Percentiles rank a stretch among this genome's conserved stretches.
phyloP scores from a whole-genome alignment of 2,113 vertebrate species.

The Mustelus asterias region DNA sequence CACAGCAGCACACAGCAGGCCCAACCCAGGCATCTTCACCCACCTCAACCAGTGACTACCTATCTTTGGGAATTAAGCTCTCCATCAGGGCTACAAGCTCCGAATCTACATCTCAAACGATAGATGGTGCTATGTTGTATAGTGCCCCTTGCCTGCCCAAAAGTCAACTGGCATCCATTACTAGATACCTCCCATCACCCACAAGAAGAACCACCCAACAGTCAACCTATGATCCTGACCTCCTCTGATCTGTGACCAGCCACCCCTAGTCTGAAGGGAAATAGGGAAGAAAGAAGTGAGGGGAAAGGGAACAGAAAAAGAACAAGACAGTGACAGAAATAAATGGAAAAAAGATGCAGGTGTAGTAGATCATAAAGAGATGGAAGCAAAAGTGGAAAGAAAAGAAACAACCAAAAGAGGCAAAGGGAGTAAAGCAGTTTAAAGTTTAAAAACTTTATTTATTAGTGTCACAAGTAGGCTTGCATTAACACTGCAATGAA shows the following conservation, averaged over 20 bases:
- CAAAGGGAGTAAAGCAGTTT: not conserved
- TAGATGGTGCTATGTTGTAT: not conserved
- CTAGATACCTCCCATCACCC: not conserved
- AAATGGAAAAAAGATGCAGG: not conserved
- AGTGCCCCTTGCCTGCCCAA: not conserved
- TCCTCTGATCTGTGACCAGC: not conserved
- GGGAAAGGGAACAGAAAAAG: not conserved
- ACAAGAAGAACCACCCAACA: not conserved
- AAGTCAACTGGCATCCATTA: not conserved
- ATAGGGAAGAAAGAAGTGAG: not conserved
- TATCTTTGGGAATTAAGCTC: not conserved
- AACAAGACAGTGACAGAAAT: not conserved
- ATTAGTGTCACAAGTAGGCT: too few relatives aligned
- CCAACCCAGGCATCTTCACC: not conserved
- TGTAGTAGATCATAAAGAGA: not conserved
- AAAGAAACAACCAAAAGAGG: not conserved
- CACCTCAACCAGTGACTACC: not conserved
- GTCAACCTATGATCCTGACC: not conserved
- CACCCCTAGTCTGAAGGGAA: not conserved
- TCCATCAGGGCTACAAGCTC: not conserved
- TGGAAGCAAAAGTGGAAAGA: not conserved
- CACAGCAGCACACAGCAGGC: not conserved
- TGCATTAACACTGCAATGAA: too few relatives aligned
- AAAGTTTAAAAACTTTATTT: too few relatives aligned
- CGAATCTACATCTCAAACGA: not conserved